Percentiles rank a stretch among this genome's conserved stretches.
These are phyloP conservation scores for Canis aureus DNA, from an alignment of 2,113 vertebrate genomes.

Conservation along the genomic window DNA sequence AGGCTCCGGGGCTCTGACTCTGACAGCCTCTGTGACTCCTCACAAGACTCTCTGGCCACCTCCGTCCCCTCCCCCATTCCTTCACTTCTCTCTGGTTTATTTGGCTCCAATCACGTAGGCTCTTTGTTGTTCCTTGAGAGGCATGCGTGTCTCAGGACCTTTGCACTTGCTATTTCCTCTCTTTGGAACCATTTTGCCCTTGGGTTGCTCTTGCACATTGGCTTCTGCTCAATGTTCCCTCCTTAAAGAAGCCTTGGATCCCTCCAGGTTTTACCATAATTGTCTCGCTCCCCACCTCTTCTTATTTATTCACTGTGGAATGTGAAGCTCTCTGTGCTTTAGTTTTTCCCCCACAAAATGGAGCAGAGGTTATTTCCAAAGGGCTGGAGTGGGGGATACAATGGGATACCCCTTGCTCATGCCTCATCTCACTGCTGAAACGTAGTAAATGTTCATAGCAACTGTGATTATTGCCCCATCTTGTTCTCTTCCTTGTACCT, in stretches of 20 bases:
- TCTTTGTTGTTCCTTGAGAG: neutral
- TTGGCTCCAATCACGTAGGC: neutral
- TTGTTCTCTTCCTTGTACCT: neutral
- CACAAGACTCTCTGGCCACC: too few species aligned
- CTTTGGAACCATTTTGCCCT: neutral
- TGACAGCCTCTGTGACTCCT: too few species aligned
- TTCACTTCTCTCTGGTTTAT: neutral
- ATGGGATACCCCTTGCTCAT: neutral
- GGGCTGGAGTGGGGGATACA: too few species aligned
- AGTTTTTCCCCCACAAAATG: neutral
- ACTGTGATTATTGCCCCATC: neutral
- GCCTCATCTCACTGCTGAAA: neutral
- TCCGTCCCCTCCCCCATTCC: rapidly evolving
- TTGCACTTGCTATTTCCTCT: neutral
- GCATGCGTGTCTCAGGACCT: neutral
- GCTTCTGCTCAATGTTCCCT: neutral
- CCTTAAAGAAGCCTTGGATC: neutral
- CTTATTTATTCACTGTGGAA: neutral
- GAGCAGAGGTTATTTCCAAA: neutral
- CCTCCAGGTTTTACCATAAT: neutral
- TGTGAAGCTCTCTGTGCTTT: neutral
- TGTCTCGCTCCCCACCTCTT: neutral
- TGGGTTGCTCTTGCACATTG: neutral
- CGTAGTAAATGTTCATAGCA: neutral
- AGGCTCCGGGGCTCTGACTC: neutral